Base-by-base conservation (phyloP, 1,140 invertebrate genomes). In the Eumaeus atala region DNA sequence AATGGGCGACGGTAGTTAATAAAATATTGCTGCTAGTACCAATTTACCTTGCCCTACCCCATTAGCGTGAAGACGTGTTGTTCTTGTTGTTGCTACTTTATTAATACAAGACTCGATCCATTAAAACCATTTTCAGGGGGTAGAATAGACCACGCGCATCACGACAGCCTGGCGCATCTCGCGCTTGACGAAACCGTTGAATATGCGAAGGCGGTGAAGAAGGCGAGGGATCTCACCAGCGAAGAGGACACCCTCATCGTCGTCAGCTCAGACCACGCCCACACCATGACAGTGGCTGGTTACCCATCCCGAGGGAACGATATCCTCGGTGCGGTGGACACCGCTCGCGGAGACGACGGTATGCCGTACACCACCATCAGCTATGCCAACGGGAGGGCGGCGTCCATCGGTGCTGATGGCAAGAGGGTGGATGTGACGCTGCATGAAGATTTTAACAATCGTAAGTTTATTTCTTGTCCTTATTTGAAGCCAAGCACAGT, bases 111-210 rank as follows among this genome's bases (percentile, higher is more conserved):
- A 3, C 6, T 6, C 6, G 2, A 28, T 6, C 6, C 21, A 2
- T 3, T 28, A 28, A 28, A 2, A 28, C 6, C 6, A 38, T 48
- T 70, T 77, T 6, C 64, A 89, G 88, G 90, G 51, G 93, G 92
- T 4, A 88, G 91, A 65, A 95, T 95, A 52, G 93, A 95, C 80
- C 90, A 91, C 54, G 93, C 91, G 0, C 93, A 95, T 72, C 93
- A 94, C 62, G 88, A 90, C 47, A 91, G 89, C 44, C 75, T 89
- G 49, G 93, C 92, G 0, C 82, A 89, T 9, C 78, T 91, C 6
- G 93, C 94, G 0, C 58, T 95, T 87, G 91, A 92, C 62, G 93
- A 95, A 72, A 93, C 93, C 0, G 82, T 91, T 0, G 90, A 92
- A 68, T 90, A 94, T 61, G 88, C 90, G 1, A 91, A 93, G 69